phyloP scores from a whole-genome alignment of 2,113 vertebrate genomes.

The Myrmophylax atrothorax region DNA sequence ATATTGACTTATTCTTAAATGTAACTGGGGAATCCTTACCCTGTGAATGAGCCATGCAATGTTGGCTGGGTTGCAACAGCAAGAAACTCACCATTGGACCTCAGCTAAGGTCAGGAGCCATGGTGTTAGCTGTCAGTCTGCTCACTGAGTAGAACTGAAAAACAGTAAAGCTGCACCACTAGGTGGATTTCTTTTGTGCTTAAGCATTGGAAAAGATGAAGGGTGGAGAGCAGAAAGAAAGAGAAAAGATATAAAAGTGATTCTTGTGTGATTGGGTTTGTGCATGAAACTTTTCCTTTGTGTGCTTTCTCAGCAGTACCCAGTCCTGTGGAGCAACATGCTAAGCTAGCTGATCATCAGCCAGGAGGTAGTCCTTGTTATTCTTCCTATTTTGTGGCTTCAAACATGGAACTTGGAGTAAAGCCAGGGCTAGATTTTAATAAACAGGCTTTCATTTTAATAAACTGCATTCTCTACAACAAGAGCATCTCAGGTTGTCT shows the following conservation, averaged over 20 bases:
- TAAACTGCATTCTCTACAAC: background rate
- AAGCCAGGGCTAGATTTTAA: background rate
- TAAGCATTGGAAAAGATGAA: background rate
- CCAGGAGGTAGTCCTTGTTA: background rate
- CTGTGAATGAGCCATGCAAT: rapidly evolving
- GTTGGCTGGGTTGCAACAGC: background rate
- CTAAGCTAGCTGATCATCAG: background rate
- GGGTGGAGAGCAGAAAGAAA: background rate
- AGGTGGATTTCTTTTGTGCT: background rate
- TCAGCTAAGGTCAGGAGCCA: rapidly evolving
- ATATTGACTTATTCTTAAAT: background rate
- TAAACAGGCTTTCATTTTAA: background rate
- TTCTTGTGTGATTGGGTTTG: rapidly evolving
- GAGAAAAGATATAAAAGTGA: background rate
- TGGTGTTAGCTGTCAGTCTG: background rate
- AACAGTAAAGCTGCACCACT: background rate
- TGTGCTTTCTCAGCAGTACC: background rate
- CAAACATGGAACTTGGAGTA: background rate
- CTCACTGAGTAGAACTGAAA: background rate
- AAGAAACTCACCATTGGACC: rapidly evolving
- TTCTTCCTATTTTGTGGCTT: background rate
- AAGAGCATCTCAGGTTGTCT: background rate
- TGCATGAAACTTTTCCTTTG: background rate
- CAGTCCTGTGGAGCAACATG: background rate
- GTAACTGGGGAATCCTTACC: rapidly evolving